These are phyloP conservation scores for Anisognathus igniventris DNA, from an alignment of 2,797 vertebrate genomes.

Conservation along the genomic window DNA sequence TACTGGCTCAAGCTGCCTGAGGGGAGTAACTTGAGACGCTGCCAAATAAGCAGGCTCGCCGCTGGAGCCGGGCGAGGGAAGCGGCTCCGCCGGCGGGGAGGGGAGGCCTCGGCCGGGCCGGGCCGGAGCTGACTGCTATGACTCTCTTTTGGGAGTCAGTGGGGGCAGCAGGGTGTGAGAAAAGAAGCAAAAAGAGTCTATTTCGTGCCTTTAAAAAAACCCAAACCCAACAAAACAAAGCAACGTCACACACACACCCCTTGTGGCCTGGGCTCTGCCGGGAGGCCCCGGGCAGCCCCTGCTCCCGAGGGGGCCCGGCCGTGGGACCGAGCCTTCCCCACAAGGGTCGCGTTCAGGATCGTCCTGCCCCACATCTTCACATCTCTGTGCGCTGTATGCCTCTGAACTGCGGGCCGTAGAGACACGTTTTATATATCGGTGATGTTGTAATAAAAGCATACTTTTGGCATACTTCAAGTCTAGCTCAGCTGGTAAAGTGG, in stretches of 20 bases:
- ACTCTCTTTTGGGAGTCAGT: background rate
- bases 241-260: background rate
- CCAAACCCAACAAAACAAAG: background rate
- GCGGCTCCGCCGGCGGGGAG: conserved; percentile 22
- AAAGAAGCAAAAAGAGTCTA: background rate
- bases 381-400: background rate
- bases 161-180: background rate
- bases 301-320: background rate
- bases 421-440: fast-evolving
- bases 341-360: fast-evolving
- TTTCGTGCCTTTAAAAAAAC: background rate
- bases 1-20: conserved; percentile 94
- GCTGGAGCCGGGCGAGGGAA: conserved; percentile 62
- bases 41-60: conserved; percentile 82
- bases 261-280: background rate
- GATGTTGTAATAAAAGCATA: background rate
- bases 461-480: background rate
- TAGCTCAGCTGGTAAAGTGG: background rate
- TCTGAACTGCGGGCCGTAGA: fast-evolving
- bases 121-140: background rate
- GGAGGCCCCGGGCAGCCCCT: background rate
- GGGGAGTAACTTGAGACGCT: conserved; percentile 88
- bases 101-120: background rate
- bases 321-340: background rate
- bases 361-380: background rate